A percentile compares a stretch with the other conserved stretches of the same genome.
Conservation (phyloP, 2,888 invertebrate species). For the Perizoma affinitatum region DNA sequence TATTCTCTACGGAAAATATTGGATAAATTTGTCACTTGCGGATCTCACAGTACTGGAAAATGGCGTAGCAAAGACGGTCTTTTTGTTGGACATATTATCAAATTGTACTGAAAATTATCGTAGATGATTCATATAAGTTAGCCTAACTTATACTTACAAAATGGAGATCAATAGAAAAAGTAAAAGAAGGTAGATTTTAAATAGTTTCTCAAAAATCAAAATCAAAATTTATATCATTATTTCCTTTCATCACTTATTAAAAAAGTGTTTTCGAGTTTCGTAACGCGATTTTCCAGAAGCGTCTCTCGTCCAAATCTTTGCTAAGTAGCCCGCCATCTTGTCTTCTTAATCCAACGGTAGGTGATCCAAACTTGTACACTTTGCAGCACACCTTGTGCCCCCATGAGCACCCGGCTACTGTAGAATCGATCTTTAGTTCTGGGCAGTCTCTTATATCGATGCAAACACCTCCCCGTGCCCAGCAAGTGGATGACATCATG, state of each 20-base stretch:
- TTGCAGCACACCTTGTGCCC: slow-evolving; percentile 59
- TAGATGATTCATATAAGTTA: no score
- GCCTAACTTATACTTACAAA: no score
- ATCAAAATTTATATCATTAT: not conserved
- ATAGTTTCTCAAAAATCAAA: no score
- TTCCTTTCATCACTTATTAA: not conserved
- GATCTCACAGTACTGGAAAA: slow-evolving; percentile 19
- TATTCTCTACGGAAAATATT: slow-evolving; percentile 20
- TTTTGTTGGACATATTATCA: no score
- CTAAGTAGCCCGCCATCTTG: slow-evolving; percentile 22
- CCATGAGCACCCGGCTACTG: slow-evolving; percentile 52
- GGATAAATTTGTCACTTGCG: slow-evolving; percentile 19
- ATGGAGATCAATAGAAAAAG: no score
- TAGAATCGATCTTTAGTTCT: slow-evolving; percentile 45
- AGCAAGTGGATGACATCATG: slow-evolving; percentile 52
- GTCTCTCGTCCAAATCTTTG: slow-evolving; percentile 9
- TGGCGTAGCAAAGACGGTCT: slow-evolving; percentile 9
- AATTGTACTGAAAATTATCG: no score
- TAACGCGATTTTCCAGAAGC: slow-evolving; percentile 8
- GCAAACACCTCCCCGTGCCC: slow-evolving; percentile 63
- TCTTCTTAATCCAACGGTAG: slow-evolving; percentile 39
- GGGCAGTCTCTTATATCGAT: slow-evolving; percentile 50
- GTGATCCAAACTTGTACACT: slow-evolving; percentile 34
- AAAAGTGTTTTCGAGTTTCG: slow-evolving; percentile 1
- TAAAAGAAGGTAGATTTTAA: no score